phyloP scores from a whole-genome alignment of 2,888 invertebrate genomes.

The Agapetus fuscipes region DNA sequence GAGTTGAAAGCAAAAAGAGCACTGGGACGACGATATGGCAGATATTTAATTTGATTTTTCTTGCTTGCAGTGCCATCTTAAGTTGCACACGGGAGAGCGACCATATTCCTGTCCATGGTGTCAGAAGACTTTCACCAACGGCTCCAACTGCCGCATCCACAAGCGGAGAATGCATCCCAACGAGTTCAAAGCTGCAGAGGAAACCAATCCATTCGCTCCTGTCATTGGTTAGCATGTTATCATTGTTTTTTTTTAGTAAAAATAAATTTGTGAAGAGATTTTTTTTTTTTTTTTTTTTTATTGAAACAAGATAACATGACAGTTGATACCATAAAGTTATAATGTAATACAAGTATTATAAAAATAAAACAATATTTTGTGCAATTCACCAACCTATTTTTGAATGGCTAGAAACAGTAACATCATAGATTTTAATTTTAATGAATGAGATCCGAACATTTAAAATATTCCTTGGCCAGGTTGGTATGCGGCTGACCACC shows the following conservation, averaged over 20 bases:
- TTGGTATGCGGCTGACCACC: too few species aligned
- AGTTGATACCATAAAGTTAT: too few species aligned
- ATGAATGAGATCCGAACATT: too few species aligned
- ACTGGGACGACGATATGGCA: too few species aligned
- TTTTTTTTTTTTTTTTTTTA: too few species aligned
- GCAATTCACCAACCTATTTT: background rate
- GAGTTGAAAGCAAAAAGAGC: too few species aligned
- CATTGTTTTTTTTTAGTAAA: too few species aligned
- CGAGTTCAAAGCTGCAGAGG: conserved; percentile 18
- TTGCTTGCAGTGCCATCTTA: conserved; percentile 24
- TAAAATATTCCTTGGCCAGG: too few species aligned
- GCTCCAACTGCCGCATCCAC: conserved; percentile 27
- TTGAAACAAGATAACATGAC: too few species aligned
- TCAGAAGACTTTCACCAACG: conserved; percentile 26
- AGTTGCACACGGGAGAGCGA: conserved; percentile 25
- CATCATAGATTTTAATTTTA: background rate
- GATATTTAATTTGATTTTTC: background rate
- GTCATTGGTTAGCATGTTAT: conserved; percentile 9
- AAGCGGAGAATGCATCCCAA: conserved; percentile 26
- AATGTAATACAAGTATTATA: too few species aligned
- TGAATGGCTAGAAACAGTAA: background rate
- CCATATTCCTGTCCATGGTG: conserved; percentile 27
- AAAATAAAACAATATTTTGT: too few species aligned
- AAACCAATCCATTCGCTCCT: conserved; percentile 16
- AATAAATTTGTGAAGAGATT: too few species aligned